Evolutionary conservation across 2,113 vertebrate genomes (phyloP).

Genomic region (Podarcis raffonei): DNA sequence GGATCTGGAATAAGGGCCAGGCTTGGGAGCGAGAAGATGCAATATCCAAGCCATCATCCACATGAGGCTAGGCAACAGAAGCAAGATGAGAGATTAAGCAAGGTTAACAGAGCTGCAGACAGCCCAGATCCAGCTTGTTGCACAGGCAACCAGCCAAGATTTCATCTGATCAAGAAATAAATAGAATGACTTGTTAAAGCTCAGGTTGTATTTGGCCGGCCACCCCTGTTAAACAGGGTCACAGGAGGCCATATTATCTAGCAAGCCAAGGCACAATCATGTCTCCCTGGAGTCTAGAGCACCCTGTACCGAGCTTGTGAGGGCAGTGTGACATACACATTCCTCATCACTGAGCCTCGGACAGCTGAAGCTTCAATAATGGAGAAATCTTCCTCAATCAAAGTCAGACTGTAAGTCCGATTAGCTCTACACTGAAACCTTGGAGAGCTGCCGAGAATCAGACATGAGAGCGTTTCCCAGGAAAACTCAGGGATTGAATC

Average conservation of each 20-base stretch:
- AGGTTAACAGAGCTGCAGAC: not conserved
- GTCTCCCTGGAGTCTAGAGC: not conserved
- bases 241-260: not conserved
- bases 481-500: not conserved
- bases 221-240: not conserved
- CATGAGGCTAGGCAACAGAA: not conserved
- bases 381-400: not conserved
- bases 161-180: not conserved
- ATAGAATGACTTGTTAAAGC: slow-evolving; percentile 12
- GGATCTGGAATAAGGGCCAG: not conserved
- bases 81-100: not conserved
- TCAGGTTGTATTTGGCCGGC: slow-evolving; percentile 1
- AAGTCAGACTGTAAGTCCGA: not conserved
- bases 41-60: not conserved
- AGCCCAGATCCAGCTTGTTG: not conserved
- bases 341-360: not conserved
- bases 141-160: slow-evolving; percentile 15
- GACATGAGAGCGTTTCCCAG: not conserved
- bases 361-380: not conserved
- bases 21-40: not conserved
- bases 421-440: not conserved
- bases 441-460: too few species aligned
- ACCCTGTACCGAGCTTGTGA: not conserved
- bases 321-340: not conserved
- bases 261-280: not conserved